phyloP scores from a whole-genome alignment of 2,113 vertebrate genomes.

The Cyanocitta stelleri region DNA sequence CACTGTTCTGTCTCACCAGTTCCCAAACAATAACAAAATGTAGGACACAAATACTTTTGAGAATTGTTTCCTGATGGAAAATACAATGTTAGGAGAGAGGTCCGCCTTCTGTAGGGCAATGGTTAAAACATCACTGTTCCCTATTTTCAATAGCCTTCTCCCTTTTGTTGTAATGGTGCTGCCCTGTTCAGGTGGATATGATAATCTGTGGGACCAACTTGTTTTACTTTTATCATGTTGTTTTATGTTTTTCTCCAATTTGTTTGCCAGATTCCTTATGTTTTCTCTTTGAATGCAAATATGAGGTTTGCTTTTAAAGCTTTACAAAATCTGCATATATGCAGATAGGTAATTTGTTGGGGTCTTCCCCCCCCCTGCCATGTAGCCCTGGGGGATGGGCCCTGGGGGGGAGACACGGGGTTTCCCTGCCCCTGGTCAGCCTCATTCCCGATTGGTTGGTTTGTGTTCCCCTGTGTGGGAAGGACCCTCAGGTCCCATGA shows the following conservation, averaged over 20 bases:
- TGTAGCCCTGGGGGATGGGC: no score
- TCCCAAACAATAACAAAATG: neutral
- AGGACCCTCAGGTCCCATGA: no score
- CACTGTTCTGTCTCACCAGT: neutral
- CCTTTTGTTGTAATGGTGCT: neutral
- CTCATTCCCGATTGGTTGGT: no score
- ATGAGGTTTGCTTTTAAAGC: neutral
- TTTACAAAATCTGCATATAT: neutral
- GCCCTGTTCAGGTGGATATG: neutral
- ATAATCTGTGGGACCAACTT: neutral
- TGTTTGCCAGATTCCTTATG: neutral
- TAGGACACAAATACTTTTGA: neutral
- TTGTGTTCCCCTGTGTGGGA: no score
- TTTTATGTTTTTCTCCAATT: neutral
- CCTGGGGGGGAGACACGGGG: no score
- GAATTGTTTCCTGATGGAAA: neutral
- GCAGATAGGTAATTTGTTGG: no score
- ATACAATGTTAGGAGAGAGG: neutral
- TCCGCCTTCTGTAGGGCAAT: neutral
- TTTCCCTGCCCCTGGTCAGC: no score
- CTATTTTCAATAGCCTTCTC: neutral
- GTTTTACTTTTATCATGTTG: neutral
- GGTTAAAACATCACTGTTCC: neutral
- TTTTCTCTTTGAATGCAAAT: neutral
- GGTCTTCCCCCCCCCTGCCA: no score